Evolutionary conservation across 2,113 vertebrate species (phyloP).

Genomic region (Lynx canadensis): DNA sequence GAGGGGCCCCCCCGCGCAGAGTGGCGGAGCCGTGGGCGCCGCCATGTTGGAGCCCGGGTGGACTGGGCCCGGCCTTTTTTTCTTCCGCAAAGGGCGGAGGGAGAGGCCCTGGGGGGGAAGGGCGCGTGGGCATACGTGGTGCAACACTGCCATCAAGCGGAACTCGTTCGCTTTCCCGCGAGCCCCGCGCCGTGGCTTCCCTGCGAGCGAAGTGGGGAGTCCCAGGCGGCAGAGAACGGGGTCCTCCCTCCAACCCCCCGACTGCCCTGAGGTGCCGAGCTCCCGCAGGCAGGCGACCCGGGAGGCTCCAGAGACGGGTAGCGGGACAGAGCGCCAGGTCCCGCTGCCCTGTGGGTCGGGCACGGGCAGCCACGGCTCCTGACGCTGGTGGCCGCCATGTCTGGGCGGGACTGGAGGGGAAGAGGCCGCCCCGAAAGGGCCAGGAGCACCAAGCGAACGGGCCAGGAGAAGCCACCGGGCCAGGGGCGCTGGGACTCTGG

Average conservation of each 20-base stretch:
- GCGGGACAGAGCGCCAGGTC: not conserved
- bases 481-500: too few species aligned
- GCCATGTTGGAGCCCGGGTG: not conserved
- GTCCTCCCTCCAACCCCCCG: fast-evolving
- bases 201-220: too few species aligned
- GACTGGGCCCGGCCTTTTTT: not conserved
- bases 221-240: too few species aligned
- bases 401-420: fast-evolving
- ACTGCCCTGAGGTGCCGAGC: not conserved
- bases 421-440: not conserved
- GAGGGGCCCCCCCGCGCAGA: too few species aligned
- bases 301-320: not conserved
- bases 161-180: not conserved
- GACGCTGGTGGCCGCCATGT: not conserved
- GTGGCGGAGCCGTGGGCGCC: not conserved
- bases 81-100: not conserved
- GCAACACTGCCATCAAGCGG: not conserved
- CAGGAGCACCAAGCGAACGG: too few species aligned
- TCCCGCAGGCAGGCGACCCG: not conserved
- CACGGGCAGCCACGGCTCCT: not conserved
- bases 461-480: too few species aligned
- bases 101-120: not conserved
- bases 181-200: fast-evolving
- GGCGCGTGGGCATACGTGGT: fast-evolving
- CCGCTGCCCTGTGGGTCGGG: too few species aligned